Conservation (phyloP, 1,140 invertebrate species). For the Drosophila novamexicana region DNA sequence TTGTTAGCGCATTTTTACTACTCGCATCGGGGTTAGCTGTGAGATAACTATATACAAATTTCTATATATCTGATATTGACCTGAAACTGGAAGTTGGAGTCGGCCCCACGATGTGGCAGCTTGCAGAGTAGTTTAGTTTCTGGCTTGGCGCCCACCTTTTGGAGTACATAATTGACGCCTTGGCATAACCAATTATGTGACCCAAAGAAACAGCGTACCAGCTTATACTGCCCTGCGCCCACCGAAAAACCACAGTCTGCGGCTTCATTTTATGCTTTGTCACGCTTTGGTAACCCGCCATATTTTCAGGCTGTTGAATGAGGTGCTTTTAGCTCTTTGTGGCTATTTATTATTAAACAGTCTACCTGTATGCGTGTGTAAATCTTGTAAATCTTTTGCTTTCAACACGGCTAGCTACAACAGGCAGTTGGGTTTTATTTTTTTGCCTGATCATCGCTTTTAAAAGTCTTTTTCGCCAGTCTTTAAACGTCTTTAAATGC, state of each 20-base stretch:
- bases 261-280: slow-evolving; percentile 55
- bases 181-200: slow-evolving; percentile 74
- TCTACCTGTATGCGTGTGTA: slow-evolving; percentile 45
- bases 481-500: slow-evolving; percentile 71
- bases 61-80: slow-evolving; percentile 23
- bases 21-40: slow-evolving; percentile 44
- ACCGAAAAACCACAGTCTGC: slow-evolving; percentile 10
- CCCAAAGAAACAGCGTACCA: slow-evolving; percentile 2
- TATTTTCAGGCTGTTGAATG: slow-evolving; percentile 47
- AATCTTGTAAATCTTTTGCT: slow-evolving; percentile 79
- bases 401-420: slow-evolving; percentile 54
- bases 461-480: slow-evolving; percentile 64
- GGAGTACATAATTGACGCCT: slow-evolving; percentile 71
- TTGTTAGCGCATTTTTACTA: slow-evolving; percentile 26
- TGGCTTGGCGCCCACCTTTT: slow-evolving; percentile 55
- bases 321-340: slow-evolving; percentile 49
- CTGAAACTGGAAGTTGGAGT: background rate
- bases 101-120: too few relatives aligned
- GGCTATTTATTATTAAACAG: slow-evolving; percentile 74
- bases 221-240: background rate
- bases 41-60: too few relatives aligned
- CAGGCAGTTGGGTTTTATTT: slow-evolving; percentile 1
- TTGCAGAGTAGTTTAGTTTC: slow-evolving; percentile 10
- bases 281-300: slow-evolving; percentile 67
- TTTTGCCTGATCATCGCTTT: slow-evolving; percentile 68